Evolutionary conservation across 2,888 invertebrate genomes (phyloP), one percentile per base, ranked within the genome.

Genomic region (Oxyteleia sp.): DNA sequence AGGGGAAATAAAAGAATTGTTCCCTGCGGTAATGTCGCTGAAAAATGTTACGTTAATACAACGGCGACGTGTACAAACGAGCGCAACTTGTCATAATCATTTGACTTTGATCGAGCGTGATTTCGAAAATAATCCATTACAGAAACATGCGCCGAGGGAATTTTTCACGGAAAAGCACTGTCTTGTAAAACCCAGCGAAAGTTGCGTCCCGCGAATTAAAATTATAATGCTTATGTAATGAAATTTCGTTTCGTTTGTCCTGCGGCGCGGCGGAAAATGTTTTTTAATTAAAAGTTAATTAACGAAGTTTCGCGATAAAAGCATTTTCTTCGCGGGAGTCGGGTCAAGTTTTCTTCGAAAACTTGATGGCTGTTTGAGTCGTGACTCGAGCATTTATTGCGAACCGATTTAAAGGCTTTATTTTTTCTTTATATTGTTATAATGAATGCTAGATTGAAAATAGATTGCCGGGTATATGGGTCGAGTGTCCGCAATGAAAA

Each of bases 401-500:
- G 35, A 29, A 38, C 41, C 66, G 59, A 61, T 78, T 76, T 68
- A 68, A 61, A 76, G 13, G 57, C 16, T 43, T 69, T 49, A 18
- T 51, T 49, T 35, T 57, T 45, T 64, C 13, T 57, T 45, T 68
- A 45, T 59, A 55, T 78, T 64, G 51, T 78, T 78, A 57, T 68
- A 68, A 68, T 78, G 76, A 68, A 78, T 78, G 76, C 76, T 49
- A 59, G 68, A 78, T 78, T 78, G 78, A 47, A 82, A 82, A 64
- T 76, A 82, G 71, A 82, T 82, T 71, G 61, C 18, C 64, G 53
- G 61, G 38, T 69, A 82, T 64, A 68, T 75, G 49, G 75, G 81
- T 81, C 68, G 74, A 81, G 66, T 74, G 57, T 45, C 43, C 41
- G 75, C 69, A 69, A 75, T 75, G 71, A 82, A 75, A 75, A 75